Base-by-base conservation (phyloP, 2,888 invertebrate species). In the Troides oblongomaculatus region DNA sequence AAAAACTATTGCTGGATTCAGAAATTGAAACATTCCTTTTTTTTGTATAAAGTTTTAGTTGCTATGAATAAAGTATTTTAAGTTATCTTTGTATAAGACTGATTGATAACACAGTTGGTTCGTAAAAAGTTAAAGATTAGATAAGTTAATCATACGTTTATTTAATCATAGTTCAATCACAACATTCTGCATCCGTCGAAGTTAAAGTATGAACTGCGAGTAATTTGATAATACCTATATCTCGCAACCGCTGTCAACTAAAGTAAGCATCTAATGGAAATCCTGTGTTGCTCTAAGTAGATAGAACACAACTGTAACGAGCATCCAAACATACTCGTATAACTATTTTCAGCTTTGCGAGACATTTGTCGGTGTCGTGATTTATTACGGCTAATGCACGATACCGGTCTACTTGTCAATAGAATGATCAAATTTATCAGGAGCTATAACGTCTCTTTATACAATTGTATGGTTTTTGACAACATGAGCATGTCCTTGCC, bases 191-290 rank as follows among this genome's bases (percentile, higher is more conserved):
- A 72, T 73, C 65, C 70, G 77, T 79, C 77, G 78, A 77, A 77
- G 77, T 78, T 78, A 65, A 78, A 74, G 75, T 77, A 81, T 79
- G 78, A 77, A 76, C 75, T 76, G 74, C 73, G 81, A 79, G 89
- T 90, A 89, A 89, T 88, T 86, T 82, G 85, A 90, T 90, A 87
- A 84, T 82, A 84, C 80, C 80, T 80, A 76, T 78, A 81, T 78
- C 81, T 77, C 78, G 77, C 83, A 81, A 77, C 76, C 78, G 81
- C 85, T 86, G 88, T 88, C 88, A 85, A 84, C 81, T 78, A 82
- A 84, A 87, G 85, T 85, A 86, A 80, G 79, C 78, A 82, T 81
- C 86, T 90, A 90, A 90, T 91, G 91, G 90, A 87, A 86, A 87
- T 88, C 84, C 84, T 85, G 80, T 90, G 89, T 90, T 82, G 81